Conservation (phyloP, 2,888 invertebrate genomes). For the Protonemura montana region DNA sequence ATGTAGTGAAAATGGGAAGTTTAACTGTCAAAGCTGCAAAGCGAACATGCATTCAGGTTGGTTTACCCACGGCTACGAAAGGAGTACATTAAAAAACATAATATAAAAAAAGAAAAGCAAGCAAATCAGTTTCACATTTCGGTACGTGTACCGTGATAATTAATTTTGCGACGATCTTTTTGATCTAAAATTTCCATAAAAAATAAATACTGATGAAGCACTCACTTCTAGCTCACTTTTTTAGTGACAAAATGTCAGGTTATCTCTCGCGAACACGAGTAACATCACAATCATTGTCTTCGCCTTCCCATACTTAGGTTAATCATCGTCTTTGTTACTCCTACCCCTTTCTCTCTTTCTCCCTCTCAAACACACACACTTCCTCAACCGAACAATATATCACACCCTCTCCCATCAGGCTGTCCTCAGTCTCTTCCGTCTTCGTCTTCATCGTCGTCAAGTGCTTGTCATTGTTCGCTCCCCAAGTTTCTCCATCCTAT, state of each 20-base stretch:
- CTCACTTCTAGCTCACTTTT: not conserved
- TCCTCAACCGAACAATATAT: not conserved
- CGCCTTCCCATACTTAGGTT: not conserved
- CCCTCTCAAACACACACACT: too few species aligned
- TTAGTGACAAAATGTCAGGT: not conserved
- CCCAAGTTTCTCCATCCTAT: not conserved
- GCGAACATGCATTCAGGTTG: not conserved
- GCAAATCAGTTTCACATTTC: too few species aligned
- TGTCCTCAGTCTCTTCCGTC: not conserved
- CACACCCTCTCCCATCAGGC: not conserved
- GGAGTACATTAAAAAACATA: too few species aligned
- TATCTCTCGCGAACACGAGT: slow-evolving; percentile 19
- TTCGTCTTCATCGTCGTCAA: slow-evolving; percentile 25
- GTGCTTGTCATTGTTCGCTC: slow-evolving; percentile 13
- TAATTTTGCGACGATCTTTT: not conserved
- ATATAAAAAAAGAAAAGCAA: too few species aligned
- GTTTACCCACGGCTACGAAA: not conserved
- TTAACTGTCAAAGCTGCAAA: not conserved
- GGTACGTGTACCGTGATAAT: too few species aligned
- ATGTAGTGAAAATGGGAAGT: not conserved
- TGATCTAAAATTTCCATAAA: not conserved
- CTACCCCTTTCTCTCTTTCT: not conserved
- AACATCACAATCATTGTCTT: not conserved
- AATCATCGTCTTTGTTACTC: slow-evolving; percentile 35
- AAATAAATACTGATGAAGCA: not conserved